A percentile compares a stretch with the other conserved stretches of the same genome.
phyloP scores from a whole-genome alignment of 2,113 vertebrate genomes.

The Nyctibius bracteatus region DNA sequence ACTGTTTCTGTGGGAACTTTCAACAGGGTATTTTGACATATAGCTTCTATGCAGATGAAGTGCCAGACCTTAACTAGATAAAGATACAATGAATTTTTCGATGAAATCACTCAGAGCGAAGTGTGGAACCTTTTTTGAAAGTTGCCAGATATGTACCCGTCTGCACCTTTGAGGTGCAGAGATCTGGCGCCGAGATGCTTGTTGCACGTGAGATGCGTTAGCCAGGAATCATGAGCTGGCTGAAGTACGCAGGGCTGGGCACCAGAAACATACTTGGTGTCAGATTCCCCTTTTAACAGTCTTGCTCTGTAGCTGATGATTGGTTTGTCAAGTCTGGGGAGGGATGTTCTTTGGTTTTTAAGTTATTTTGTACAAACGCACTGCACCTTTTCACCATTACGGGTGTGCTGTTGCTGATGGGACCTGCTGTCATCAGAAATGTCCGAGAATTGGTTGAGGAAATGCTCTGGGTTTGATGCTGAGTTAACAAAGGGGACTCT shows the following conservation, averaged over 20 bases:
- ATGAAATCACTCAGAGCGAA: background rate
- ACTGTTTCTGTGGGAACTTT: background rate
- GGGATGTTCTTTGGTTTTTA: background rate
- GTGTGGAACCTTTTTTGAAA: background rate
- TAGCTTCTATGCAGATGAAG: background rate
- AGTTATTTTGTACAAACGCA: background rate
- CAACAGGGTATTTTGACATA: background rate
- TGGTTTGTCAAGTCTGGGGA: background rate
- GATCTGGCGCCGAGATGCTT: background rate
- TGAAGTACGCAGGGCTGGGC: background rate
- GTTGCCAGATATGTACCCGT: background rate
- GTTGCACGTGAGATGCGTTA: rapidly evolving
- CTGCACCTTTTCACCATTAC: background rate
- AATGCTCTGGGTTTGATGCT: background rate
- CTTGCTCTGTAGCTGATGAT: background rate
- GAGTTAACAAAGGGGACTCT: background rate
- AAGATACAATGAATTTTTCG: background rate
- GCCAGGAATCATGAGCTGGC: background rate
- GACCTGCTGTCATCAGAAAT: background rate
- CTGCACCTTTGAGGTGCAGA: background rate
- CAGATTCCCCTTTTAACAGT: background rate
- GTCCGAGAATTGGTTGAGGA: rapidly evolving
- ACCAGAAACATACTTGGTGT: background rate
- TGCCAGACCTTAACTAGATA: background rate
- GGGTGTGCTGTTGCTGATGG: background rate